These are phyloP conservation scores for Zaprionus lineosus DNA, from an alignment of 2,888 invertebrate species.

Conservation along the genomic window DNA sequence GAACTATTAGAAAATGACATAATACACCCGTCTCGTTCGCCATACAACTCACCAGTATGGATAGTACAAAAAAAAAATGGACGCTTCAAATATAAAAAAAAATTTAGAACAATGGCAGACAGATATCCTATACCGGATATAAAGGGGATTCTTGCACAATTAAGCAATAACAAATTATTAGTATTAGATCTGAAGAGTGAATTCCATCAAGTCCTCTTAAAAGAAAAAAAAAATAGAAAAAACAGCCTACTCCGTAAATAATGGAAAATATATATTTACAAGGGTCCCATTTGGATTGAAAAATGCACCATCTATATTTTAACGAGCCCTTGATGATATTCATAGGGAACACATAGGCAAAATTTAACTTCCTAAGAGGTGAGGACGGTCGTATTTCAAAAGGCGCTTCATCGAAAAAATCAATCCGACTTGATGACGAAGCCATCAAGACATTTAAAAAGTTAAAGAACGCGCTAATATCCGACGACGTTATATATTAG, in stretches of 20 bases:
- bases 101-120: neutral
- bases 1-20: neutral
- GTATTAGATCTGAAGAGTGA: no score
- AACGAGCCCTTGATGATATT: no score
- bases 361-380: no score
- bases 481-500: slow-evolving; percentile 7
- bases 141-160: neutral
- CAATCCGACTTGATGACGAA: neutral
- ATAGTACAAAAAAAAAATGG: neutral
- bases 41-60: neutral
- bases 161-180: neutral
- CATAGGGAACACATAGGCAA: no score
- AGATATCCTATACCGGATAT: neutral
- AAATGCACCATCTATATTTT: neutral
- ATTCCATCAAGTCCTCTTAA: neutral
- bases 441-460: slow-evolving; percentile 3
- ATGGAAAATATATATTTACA: neutral
- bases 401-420: neutral
- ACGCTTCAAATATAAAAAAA: neutral
- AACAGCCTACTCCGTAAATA: neutral
- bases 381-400: slow-evolving; percentile 3
- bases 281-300: neutral
- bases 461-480: neutral
- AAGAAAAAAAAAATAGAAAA: neutral
- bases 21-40: neutral